Evolutionary conservation across 2,113 vertebrate species (phyloP).

Genomic region (Grallaria varia): DNA sequence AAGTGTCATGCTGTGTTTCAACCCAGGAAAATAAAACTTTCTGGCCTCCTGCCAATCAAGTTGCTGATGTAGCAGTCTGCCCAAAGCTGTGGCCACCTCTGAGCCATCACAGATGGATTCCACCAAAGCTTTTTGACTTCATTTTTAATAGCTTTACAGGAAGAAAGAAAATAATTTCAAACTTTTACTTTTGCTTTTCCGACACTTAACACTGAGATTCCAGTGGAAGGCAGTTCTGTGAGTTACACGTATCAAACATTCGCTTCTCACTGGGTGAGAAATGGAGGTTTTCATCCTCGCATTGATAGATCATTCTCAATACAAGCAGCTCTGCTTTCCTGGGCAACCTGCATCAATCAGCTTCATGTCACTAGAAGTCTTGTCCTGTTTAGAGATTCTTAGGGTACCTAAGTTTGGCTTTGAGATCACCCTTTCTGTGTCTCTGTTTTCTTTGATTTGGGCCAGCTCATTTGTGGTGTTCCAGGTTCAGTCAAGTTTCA

Average conservation of each 20-base stretch:
- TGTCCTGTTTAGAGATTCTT: background rate
- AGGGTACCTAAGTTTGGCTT: background rate
- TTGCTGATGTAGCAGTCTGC: background rate
- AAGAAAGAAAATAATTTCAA: background rate
- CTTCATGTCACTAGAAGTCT: background rate
- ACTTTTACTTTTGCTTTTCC: background rate
- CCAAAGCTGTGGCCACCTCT: background rate
- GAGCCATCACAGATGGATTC: background rate
- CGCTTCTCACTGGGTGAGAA: background rate
- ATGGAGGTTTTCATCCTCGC: background rate
- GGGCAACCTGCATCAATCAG: background rate
- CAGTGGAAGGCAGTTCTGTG: background rate
- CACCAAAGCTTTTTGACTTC: background rate
- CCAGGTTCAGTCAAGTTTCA: background rate
- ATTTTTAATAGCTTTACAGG: background rate
- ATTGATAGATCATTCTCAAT: background rate
- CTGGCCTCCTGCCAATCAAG: background rate
- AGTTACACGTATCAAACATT: background rate
- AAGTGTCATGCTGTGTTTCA: background rate
- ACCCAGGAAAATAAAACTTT: background rate
- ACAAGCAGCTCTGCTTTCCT: background rate
- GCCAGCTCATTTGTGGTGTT: background rate
- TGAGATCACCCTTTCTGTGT: background rate
- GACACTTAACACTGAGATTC: background rate
- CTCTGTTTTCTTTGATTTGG: background rate